Percentiles rank a stretch among this genome's conserved stretches.
phyloP scores from a whole-genome alignment of 2,797 vertebrate species.

The Leptatherina wallacei region DNA sequence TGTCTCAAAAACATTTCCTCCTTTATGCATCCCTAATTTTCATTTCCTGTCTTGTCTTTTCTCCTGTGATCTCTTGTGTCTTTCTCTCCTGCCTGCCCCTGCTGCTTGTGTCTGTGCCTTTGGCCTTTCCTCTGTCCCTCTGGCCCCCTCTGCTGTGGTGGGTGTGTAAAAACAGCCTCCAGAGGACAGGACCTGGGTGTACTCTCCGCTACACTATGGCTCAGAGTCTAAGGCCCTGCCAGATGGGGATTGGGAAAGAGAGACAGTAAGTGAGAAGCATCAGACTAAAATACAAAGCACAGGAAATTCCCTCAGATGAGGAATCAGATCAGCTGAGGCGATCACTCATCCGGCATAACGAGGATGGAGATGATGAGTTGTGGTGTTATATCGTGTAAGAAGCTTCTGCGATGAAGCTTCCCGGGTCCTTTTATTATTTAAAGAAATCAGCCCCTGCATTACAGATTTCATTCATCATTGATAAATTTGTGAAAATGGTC shows the following conservation, averaged over 20 bases:
- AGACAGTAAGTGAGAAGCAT: constrained; percentile 94
- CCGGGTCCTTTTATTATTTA: constrained; percentile 25
- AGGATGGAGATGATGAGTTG: constrained; percentile 14
- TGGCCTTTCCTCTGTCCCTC: constrained; percentile 81
- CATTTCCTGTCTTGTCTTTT: constrained; percentile 85
- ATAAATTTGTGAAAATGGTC: constrained; percentile 57
- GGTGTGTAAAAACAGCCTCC: constrained; percentile 89
- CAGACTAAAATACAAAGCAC: constrained; percentile 48
- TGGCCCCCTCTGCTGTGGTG: constrained; percentile 85
- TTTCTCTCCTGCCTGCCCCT: constrained; percentile 79
- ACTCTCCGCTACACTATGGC: constrained; percentile 99
- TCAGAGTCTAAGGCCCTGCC: constrained; percentile 91
- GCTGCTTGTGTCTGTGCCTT: constrained; percentile 81
- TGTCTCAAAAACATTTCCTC: constrained; percentile 79
- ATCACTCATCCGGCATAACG: constrained; percentile 13
- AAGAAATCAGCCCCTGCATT: constrained; percentile 40
- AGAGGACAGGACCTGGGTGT: constrained; percentile 99
- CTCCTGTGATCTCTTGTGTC: constrained; percentile 73
- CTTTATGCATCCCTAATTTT: constrained; percentile 86
- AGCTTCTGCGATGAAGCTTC: constrained; percentile 35
- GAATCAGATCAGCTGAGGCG: constrained; percentile 31
- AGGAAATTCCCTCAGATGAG: constrained; percentile 40
- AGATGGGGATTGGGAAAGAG: constrained; percentile 91
- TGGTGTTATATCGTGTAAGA: constrained; percentile 6
- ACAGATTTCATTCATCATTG: constrained; percentile 59